These are phyloP conservation scores for Mastacembelus armatus DNA, from an alignment of 2,797 vertebrate genomes.

Conservation along the genomic window DNA sequence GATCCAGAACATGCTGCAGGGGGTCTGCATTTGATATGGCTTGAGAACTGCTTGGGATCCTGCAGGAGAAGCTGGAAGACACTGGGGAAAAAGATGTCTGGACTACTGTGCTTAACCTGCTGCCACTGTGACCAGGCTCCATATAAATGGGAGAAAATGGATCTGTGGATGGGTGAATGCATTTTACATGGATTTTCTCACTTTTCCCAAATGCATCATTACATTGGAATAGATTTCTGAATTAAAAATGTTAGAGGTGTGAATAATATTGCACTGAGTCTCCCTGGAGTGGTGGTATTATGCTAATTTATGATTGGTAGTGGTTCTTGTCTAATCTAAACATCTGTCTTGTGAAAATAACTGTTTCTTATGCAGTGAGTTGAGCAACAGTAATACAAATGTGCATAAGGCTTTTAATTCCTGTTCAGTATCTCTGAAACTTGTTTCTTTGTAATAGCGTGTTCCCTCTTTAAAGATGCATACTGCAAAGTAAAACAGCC, in stretches of 20 bases:
- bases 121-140: too few relatives aligned
- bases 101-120: too few relatives aligned
- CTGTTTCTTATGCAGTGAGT: slow-evolving; percentile 31
- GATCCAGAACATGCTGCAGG: too few relatives aligned
- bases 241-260: slow-evolving; percentile 6
- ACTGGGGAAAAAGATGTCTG: too few relatives aligned
- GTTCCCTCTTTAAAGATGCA: slow-evolving; percentile 22
- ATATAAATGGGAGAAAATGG: too few relatives aligned
- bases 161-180: not conserved
- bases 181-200: not conserved
- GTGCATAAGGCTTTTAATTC: slow-evolving; percentile 34
- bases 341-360: slow-evolving; percentile 43
- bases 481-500: slow-evolving; percentile 42
- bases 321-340: slow-evolving; percentile 51
- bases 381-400: slow-evolving; percentile 40
- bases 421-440: slow-evolving; percentile 34
- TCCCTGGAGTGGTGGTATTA: slow-evolving; percentile 34
- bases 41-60: too few relatives aligned
- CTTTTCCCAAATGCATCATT: not conserved
- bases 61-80: too few relatives aligned
- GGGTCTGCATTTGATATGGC: too few relatives aligned
- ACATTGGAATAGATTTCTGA: slow-evolving; percentile 4
- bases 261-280: slow-evolving; percentile 22
- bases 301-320: slow-evolving; percentile 32
- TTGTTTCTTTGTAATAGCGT: slow-evolving; percentile 27